Percentiles rank a stretch among this genome's conserved stretches.
phyloP scores from a whole-genome alignment of 2,113 vertebrate species.

The Takifugu flavidus region DNA sequence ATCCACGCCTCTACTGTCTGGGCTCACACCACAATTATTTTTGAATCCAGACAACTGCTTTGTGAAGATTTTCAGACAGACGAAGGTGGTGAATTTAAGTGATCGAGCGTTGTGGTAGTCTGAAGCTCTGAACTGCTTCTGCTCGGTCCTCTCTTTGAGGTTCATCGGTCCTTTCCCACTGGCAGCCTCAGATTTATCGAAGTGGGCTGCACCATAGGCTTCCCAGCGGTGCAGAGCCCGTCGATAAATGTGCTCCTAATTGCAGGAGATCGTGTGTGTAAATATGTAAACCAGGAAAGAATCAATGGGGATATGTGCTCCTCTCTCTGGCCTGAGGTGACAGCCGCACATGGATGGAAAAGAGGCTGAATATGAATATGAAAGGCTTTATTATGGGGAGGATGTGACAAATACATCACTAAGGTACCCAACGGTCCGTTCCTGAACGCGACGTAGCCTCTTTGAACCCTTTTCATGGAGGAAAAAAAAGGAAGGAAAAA shows the following conservation, averaged over 20 bases:
- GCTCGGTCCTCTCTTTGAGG: conserved; percentile 38
- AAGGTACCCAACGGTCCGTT: conserved; percentile 46
- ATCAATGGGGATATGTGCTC: conserved; percentile 58
- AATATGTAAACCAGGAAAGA: conserved; percentile 68
- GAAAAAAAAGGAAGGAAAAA: background rate
- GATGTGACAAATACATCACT: conserved; percentile 57
- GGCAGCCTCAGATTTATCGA: conserved; percentile 53
- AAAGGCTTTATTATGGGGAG: conserved; percentile 34
- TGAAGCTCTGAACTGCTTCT: conserved; percentile 44
- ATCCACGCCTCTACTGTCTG: too few relatives aligned
- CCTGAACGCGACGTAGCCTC: conserved; percentile 25
- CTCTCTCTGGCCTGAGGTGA: conserved; percentile 48
- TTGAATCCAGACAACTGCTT: background rate
- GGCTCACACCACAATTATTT: too few relatives aligned
- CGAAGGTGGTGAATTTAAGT: conserved; percentile 32
- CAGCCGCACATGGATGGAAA: conserved; percentile 39
- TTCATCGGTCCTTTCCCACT: conserved; percentile 52
- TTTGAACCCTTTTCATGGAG: conserved; percentile 17
- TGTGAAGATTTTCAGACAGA: conserved; percentile 11
- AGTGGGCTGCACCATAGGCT: conserved; percentile 40
- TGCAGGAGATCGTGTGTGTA: conserved; percentile 59
- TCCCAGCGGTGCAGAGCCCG: conserved; percentile 40
- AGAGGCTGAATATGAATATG: conserved; percentile 31
- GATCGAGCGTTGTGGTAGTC: conserved; percentile 24
- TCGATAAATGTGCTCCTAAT: conserved; percentile 66